These are phyloP conservation scores for Terrapene triunguis DNA, from an alignment of 2,113 vertebrate genomes.

Conservation along the genomic window DNA sequence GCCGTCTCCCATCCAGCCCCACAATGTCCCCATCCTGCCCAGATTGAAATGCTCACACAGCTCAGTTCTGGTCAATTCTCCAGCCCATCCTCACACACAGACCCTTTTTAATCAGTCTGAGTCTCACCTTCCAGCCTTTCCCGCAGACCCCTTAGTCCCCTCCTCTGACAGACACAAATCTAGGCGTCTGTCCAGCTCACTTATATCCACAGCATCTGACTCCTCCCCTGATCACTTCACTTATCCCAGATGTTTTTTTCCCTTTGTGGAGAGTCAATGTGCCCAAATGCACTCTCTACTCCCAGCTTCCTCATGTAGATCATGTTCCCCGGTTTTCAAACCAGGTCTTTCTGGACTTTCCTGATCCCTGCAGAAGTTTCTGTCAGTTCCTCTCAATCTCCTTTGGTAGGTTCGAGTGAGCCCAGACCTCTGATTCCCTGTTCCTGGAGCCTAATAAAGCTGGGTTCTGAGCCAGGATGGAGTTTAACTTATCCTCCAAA, in stretches of 20 bases:
- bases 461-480: background rate
- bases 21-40: background rate
- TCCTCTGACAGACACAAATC: rapidly evolving
- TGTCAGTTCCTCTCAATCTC: background rate
- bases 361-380: background rate
- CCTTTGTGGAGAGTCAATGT: background rate
- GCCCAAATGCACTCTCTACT: background rate
- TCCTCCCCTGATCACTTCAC: background rate
- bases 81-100: background rate
- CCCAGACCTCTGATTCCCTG: background rate
- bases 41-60: background rate
- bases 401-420: background rate
- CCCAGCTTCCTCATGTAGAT: background rate
- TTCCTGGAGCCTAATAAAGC: background rate
- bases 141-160: background rate
- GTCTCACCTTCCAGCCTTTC: background rate
- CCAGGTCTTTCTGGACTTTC: background rate
- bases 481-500: background rate
- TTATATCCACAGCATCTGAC: background rate
- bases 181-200: background rate
- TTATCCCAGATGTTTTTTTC: background rate
- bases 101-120: background rate
- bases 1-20: background rate
- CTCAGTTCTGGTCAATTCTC: background rate
- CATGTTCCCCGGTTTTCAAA: background rate